Evolutionary conservation across 2,888 invertebrate species (phyloP).

Genomic region (Matsumyia berberina): DNA sequence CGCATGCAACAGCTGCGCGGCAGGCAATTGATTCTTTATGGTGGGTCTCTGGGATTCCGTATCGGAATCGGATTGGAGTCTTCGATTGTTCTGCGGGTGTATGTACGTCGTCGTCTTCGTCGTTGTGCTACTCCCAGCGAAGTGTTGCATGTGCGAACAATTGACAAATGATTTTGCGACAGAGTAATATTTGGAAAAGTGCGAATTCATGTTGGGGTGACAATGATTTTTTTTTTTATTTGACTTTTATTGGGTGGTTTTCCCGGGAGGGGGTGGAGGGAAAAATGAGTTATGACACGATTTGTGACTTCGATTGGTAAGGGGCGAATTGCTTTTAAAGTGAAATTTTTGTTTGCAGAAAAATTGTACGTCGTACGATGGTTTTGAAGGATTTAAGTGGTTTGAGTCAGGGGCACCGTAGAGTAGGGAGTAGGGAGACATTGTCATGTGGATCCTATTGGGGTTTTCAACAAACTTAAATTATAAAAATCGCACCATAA

Average conservation of each 20-base stretch:
- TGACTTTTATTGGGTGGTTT: slow-evolving; percentile 68
- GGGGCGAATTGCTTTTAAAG: slow-evolving; percentile 6
- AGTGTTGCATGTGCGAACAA: slow-evolving; percentile 66
- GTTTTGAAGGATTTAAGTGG: no score
- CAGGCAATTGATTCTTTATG: slow-evolving; percentile 70
- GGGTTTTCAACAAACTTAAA: no score
- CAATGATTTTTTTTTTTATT: slow-evolving; percentile 69
- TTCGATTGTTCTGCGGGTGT: slow-evolving; percentile 44
- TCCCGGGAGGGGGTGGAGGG: slow-evolving; percentile 2
- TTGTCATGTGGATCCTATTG: no score
- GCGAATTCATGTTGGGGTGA: slow-evolving; percentile 74
- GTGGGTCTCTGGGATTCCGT: slow-evolving; percentile 41
- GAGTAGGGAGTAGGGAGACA: not conserved
- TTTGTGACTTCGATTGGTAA: slow-evolving; percentile 7
- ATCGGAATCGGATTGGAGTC: slow-evolving; percentile 23
- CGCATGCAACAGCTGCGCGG: slow-evolving; percentile 63
- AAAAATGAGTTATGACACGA: slow-evolving; percentile 66
- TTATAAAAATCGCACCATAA: no score
- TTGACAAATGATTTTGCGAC: slow-evolving; percentile 72
- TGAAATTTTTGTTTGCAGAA: not conserved
- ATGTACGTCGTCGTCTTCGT: not conserved
- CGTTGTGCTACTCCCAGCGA: no score
- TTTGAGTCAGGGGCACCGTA: no score
- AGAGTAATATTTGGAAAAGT: slow-evolving; percentile 65
- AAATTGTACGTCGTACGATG: not conserved